Evolutionary conservation across 2,888 invertebrate genomes (phyloP).

Genomic region (Chesias legatella): DNA sequence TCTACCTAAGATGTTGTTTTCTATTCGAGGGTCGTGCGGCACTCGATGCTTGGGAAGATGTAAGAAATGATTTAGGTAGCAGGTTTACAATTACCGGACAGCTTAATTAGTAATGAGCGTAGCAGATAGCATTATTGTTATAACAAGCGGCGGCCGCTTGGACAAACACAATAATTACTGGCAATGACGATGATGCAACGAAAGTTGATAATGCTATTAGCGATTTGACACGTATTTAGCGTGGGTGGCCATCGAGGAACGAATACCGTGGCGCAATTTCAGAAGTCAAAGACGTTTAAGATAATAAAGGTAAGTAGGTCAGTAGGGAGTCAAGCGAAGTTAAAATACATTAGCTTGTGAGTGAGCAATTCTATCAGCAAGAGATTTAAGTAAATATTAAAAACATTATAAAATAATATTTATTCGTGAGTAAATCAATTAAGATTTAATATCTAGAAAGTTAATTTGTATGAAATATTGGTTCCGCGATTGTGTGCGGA

Average conservation of each 20-base stretch:
- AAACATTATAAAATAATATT: too few species aligned
- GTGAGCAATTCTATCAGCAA: too few species aligned
- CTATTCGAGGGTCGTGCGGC: conserved; percentile 17
- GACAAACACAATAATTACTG: conserved; percentile 61
- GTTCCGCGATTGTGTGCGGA: conserved; percentile 6
- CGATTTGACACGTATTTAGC: conserved; percentile 71
- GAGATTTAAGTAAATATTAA: too few species aligned
- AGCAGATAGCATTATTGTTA: conserved; percentile 65
- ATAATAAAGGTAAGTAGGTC: conserved; percentile 53
- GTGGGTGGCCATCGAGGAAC: conserved; percentile 64
- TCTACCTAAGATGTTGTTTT: conserved; percentile 32
- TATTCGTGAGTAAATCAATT: too few species aligned
- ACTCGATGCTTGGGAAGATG: conserved; percentile 31
- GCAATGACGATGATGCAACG: conserved; percentile 67
- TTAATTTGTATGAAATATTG: not conserved
- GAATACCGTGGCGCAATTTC: conserved; percentile 57
- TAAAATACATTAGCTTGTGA: conserved; percentile 24
- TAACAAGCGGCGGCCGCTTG: conserved; percentile 52
- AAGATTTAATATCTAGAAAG: not conserved
- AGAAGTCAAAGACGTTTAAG: conserved; percentile 50
- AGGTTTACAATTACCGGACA: conserved; percentile 46
- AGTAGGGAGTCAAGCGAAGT: conserved; percentile 42
- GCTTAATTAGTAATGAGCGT: conserved; percentile 57
- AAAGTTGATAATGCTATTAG: conserved; percentile 75
- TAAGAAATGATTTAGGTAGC: conserved; percentile 26